Conservation (phyloP, 2,113 vertebrate genomes). For the Nyctereutes procyonoides region DNA sequence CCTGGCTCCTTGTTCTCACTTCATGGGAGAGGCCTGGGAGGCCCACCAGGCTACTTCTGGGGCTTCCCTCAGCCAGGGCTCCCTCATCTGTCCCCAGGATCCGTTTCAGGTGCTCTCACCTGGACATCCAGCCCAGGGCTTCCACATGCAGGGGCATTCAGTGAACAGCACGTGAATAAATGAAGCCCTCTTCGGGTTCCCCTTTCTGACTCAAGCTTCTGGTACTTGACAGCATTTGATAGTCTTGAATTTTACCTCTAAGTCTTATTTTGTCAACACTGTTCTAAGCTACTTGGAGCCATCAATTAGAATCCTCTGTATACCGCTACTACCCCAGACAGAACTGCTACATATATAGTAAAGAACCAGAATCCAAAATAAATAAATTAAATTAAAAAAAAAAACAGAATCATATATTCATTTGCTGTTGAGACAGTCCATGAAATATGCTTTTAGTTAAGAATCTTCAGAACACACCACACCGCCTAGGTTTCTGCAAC, state of each 20-base stretch:
- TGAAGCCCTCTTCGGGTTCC: background rate
- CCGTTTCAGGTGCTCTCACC: background rate
- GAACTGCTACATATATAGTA: background rate
- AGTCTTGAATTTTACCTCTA: slow-evolving; percentile 36
- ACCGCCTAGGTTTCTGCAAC: background rate
- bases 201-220: background rate
- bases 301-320: background rate
- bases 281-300: slow-evolving; percentile 29
- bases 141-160: background rate
- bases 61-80: background rate
- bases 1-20: background rate
- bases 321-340: background rate
- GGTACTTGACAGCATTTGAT: background rate
- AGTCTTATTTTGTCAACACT: background rate
- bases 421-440: background rate
- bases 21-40: background rate
- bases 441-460: slow-evolving; percentile 16
- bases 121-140: background rate
- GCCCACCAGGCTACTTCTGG: background rate
- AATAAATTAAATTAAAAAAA: no score
- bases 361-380: background rate
- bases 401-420: background rate
- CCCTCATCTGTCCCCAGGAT: background rate
- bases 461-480: background rate
- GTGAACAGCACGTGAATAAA: background rate